Percentiles rank a stretch among this genome's conserved stretches.
Conservation (phyloP, 2,888 invertebrate species). For the Drosophila meridiana region DNA sequence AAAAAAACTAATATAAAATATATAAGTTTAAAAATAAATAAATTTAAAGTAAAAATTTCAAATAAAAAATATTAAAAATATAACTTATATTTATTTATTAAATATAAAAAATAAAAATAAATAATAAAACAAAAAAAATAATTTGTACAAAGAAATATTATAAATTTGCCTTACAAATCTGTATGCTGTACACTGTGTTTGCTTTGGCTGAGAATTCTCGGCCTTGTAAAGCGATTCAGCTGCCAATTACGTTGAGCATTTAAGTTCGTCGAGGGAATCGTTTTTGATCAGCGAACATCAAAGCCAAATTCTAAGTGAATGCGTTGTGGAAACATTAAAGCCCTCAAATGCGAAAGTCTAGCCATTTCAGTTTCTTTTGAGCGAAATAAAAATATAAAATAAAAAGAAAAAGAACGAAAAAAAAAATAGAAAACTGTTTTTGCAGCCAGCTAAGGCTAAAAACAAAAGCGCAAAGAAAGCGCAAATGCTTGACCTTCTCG, state of each 20-base stretch:
- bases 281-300: slow-evolving; percentile 65
- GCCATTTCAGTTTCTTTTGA: slow-evolving; percentile 35
- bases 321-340: slow-evolving; percentile 65
- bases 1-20: too few relatives aligned
- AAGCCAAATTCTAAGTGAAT: slow-evolving; percentile 68
- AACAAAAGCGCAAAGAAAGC: slow-evolving; percentile 29
- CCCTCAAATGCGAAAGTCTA: slow-evolving; percentile 44
- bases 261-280: slow-evolving; percentile 24
- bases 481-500: slow-evolving; percentile 61
- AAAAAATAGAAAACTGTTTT: background rate
- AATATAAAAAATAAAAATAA: too few relatives aligned
- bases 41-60: too few relatives aligned
- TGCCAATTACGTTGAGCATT: slow-evolving; percentile 43
- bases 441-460: slow-evolving; percentile 19
- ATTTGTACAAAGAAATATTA: too few relatives aligned
- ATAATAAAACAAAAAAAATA: background rate
- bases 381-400: background rate
- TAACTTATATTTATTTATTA: too few relatives aligned
- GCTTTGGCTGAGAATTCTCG: background rate
- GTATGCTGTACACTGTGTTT: background rate
- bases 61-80: too few relatives aligned
- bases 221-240: background rate
- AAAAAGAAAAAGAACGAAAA: background rate
- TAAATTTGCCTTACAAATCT: background rate
- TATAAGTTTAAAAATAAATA: too few relatives aligned